Evolutionary conservation across 2,888 invertebrate species (phyloP), one percentile per base, ranked within the genome.

Genomic region (Ganaspis brasiliensis): DNA sequence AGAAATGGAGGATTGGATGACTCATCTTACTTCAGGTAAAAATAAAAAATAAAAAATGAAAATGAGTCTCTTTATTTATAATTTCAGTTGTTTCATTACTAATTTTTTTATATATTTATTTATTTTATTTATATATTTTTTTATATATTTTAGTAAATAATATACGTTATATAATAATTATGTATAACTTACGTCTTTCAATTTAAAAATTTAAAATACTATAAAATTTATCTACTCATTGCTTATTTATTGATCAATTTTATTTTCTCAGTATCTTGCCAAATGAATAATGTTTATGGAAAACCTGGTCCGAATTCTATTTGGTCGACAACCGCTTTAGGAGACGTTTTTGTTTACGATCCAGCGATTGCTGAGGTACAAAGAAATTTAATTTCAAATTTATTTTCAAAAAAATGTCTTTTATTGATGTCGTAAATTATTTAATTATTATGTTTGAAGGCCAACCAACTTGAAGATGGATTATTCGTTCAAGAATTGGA

Each of bases 1-100:
- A 80, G 96, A 97, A 91, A 94, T 97, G 92, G 97, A 97, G 91
- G 97, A 98, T 89, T 98, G 98, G 98, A 94, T 97, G 75, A 95
- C 95, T 78, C 95, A 97, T 89, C 93, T 97, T 84, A 95, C 96
- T 14, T 95, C 95, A 81, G 93, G 93, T 91, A 92, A 89, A 85
- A 75, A 6, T 52, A 8, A 19, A 19, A 52, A 49, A 1, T 5
- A 49, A 49, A 49, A 52, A n/a, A 12, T 49, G 8, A 1, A 4
- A 4, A 49, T 12, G 12, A 49, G 5, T 49, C 4, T 2, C 14
- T n/a, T 4, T 12, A 49, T 5, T n/a, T 1, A 2, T 35, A 6
- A 35, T 35, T 35, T 6, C 35, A 35, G 4, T 35, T 35, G 4
- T 35, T 35, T 35, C 5, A 35, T 6, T 6, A 35, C 9, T 35